Conservation (phyloP, 2,113 vertebrate species). For the Felis catus region F.catus_Fca126_mat1.0 CM031420.1:136735001-136735500, state of each 20-base stretch:
- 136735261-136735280: not conserved
- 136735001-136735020: slow-evolving; percentile 47
- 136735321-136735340: not conserved
- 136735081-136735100: slow-evolving; percentile 9
- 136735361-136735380: not conserved
- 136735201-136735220: slow-evolving; percentile 25
- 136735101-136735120: slow-evolving; percentile 7
- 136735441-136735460: not conserved
- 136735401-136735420: not conserved
- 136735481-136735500: not conserved
- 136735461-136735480: not conserved
- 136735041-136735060: slow-evolving; percentile 50
- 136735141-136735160: slow-evolving; percentile 42
- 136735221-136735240: not conserved
- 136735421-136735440: not conserved
- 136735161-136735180: slow-evolving; percentile 3
- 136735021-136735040: slow-evolving; percentile 17
- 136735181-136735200: slow-evolving; percentile 4
- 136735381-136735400: not conserved
- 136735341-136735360: not conserved
- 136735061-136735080: slow-evolving; percentile 43
- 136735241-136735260: not conserved
- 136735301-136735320: not conserved
- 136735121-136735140: slow-evolving; percentile 48
- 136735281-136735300: not conserved